phyloP scores from a whole-genome alignment of 2,113 vertebrate species.

The Cryptoleucopteryx plumbea region DNA sequence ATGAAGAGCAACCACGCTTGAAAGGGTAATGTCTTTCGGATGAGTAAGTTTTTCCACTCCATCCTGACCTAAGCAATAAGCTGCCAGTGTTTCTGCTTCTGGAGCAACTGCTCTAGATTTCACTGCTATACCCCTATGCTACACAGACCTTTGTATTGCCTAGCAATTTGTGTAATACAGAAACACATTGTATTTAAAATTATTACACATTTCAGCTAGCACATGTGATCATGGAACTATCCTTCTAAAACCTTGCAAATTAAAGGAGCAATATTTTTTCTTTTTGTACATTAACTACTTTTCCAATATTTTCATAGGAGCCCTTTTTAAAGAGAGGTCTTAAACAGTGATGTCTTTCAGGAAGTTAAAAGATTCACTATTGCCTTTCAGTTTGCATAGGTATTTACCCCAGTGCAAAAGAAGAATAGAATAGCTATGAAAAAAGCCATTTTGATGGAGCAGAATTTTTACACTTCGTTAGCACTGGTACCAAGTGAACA shows the following conservation, averaged over 20 bases:
- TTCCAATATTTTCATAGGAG: not conserved
- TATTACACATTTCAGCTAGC: not conserved
- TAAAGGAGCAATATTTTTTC: not conserved
- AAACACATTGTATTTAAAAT: not conserved
- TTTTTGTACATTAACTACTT: not conserved
- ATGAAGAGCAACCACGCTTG: not conserved
- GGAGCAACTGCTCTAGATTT: not conserved
- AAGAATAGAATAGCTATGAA: not conserved
- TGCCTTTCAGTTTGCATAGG: not conserved
- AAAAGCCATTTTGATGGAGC: not conserved
- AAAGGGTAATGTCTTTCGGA: conserved; percentile 67
- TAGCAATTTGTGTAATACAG: not conserved
- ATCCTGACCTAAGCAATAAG: not conserved
- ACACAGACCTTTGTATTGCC: not conserved
- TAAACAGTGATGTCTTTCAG: not conserved
- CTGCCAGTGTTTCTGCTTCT: not conserved
- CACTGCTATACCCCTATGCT: not conserved
- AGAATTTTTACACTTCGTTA: not conserved
- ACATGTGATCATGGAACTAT: not conserved
- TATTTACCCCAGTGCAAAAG: not conserved
- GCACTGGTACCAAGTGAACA: not conserved
- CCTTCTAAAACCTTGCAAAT: not conserved
- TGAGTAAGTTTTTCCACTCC: not conserved
- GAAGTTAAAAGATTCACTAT: not conserved
- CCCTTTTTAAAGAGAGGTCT: not conserved